These are phyloP conservation scores for Thymelicus lineola DNA, from an alignment of 2,888 invertebrate genomes.

Conservation along the genomic window DNA sequence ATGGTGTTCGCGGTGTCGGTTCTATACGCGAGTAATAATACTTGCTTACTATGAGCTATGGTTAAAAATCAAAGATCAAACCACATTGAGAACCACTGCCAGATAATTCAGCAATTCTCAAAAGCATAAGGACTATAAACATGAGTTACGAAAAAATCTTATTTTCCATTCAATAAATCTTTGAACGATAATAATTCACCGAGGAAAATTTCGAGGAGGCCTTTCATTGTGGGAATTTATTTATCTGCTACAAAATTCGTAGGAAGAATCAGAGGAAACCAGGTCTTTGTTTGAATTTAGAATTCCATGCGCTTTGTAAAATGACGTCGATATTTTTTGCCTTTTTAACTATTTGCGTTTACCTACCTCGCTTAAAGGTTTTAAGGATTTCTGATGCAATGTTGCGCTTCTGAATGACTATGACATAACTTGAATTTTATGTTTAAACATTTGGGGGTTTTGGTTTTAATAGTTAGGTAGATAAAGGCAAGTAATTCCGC, in stretches of 20 bases:
- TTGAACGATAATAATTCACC: background rate
- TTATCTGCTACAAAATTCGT: background rate
- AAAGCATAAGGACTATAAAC: background rate
- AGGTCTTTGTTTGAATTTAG: background rate
- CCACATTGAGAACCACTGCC: background rate
- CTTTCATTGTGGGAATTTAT: background rate
- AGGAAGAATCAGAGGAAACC: background rate
- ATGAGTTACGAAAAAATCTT: background rate
- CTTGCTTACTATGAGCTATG: too few relatives aligned
- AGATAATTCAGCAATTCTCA: background rate
- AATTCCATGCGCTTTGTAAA: background rate
- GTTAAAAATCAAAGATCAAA: background rate
- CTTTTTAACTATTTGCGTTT: background rate
- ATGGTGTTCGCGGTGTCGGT: too few relatives aligned
- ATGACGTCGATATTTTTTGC: background rate
- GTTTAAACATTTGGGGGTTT: too few relatives aligned
- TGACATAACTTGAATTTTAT: too few relatives aligned
- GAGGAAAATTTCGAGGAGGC: background rate
- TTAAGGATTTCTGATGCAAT: background rate
- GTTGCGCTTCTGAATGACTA: too few relatives aligned
- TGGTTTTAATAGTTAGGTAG: too few relatives aligned
- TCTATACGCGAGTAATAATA: too few relatives aligned
- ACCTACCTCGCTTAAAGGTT: background rate
- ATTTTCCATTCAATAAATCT: background rate
- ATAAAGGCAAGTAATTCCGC: too few relatives aligned